A percentile compares a stretch with the other conserved stretches of the same genome.
phyloP scores from a whole-genome alignment of 2,797 vertebrate species.

The Bovichtus variegatus region DNA sequence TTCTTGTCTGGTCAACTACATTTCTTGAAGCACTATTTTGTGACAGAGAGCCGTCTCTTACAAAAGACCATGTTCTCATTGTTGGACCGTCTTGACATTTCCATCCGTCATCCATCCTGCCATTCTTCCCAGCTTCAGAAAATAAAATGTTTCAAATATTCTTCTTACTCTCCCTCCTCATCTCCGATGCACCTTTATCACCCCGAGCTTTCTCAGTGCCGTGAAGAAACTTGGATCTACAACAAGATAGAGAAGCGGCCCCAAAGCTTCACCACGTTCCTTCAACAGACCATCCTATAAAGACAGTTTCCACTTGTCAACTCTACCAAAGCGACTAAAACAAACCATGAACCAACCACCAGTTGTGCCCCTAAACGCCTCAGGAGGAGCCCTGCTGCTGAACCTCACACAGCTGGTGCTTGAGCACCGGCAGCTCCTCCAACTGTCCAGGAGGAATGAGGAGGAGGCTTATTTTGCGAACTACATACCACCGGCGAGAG shows the following conservation, averaged over 20 bases:
- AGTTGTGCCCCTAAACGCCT: constrained; percentile 43
- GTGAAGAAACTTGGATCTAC: constrained; percentile 35
- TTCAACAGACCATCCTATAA: constrained; percentile 22
- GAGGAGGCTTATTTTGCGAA: constrained; percentile 83
- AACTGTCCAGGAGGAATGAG: constrained; percentile 53
- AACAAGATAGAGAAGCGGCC: constrained; percentile 33
- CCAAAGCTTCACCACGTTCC: not conserved
- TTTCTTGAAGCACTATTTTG: constrained; percentile 23
- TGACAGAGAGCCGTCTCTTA: constrained; percentile 17
- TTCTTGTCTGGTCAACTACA: constrained; percentile 39
- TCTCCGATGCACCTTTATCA: constrained; percentile 30
- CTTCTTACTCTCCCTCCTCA: constrained; percentile 39
- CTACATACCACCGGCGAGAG: constrained; percentile 88
- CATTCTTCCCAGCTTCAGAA: constrained; percentile 9
- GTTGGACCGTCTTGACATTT: constrained; percentile 33
- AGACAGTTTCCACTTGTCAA: constrained; percentile 21
- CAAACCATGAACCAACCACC: constrained; percentile 53
- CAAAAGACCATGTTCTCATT: constrained; percentile 1
- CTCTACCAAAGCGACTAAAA: constrained; percentile 10
- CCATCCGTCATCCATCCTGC: constrained; percentile 32
- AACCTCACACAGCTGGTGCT: constrained; percentile 56
- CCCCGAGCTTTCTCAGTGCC: constrained; percentile 51
- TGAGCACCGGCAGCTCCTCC: constrained; percentile 71
- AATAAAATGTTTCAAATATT: constrained; percentile 26
- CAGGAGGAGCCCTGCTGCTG: constrained; percentile 42